These are phyloP conservation scores for Drosophila nr. medialis DNA, from an alignment of 2,888 invertebrate genomes.

Conservation along the genomic window DNA sequence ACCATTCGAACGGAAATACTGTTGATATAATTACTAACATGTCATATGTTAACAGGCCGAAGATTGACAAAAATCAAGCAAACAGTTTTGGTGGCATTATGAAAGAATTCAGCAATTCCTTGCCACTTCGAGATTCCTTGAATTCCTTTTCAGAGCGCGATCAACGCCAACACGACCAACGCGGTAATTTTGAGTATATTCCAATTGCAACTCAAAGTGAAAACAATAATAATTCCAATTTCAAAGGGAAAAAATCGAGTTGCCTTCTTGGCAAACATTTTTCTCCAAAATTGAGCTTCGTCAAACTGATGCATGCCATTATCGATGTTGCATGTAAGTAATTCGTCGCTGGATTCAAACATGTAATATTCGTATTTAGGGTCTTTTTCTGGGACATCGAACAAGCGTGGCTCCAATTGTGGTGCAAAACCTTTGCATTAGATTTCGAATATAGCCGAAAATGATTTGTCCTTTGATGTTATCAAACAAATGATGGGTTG, in stretches of 20 bases:
- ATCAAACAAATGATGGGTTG: constrained; percentile 32
- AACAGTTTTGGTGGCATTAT: neutral
- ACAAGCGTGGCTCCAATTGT: neutral
- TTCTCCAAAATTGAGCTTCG: constrained; percentile 21
- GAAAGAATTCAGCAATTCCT: neutral
- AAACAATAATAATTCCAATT: neutral
- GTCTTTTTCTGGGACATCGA: too few species aligned
- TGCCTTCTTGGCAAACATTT: neutral
- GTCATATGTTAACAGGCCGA: neutral
- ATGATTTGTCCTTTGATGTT: neutral
- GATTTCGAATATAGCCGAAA: neutral
- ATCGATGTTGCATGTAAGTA: constrained; percentile 4
- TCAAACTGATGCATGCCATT: constrained; percentile 3
- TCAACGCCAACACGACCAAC: neutral
- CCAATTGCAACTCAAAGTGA: neutral
- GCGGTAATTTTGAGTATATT: neutral
- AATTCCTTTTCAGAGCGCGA: too few species aligned
- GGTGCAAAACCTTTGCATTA: neutral
- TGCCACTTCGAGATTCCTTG: neutral
- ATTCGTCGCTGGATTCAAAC: fast-evolving
- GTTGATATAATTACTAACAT: neutral
- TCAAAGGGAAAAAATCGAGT: neutral
- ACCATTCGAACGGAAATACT: neutral
- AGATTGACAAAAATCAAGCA: neutral
- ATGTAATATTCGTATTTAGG: neutral